phyloP scores from a whole-genome alignment of 2,797 vertebrate species.

The Centroberyx gerrardi region DNA sequence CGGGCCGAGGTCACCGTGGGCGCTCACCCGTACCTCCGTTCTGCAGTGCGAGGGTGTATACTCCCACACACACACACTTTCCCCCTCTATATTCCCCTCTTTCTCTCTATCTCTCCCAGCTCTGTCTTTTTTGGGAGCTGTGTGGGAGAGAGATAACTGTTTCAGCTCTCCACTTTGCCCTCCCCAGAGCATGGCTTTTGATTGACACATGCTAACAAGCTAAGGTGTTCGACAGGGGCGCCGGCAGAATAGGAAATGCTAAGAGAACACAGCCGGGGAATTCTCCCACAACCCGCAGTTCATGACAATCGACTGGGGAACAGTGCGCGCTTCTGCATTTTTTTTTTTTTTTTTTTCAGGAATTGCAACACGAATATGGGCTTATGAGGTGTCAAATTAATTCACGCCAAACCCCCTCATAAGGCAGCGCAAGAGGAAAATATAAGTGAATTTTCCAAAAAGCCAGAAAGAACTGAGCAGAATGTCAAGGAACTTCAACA shows the following conservation, averaged over 20 bases:
- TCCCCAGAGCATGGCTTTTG: slow-evolving; percentile 69
- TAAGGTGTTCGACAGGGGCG: slow-evolving; percentile 69
- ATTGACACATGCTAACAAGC: slow-evolving; percentile 86
- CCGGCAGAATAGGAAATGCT: slow-evolving; percentile 69
- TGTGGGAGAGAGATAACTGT: slow-evolving; percentile 68
- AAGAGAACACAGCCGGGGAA: slow-evolving; percentile 70
- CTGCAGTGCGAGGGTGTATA: slow-evolving; percentile 1
- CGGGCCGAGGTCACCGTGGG: slow-evolving; percentile 51
- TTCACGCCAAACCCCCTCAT: slow-evolving; percentile 2
- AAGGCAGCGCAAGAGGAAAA: slow-evolving; percentile 1
- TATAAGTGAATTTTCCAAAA: slow-evolving; percentile 18
- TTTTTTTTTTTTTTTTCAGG: slow-evolving; percentile 9
- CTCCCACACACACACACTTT: background rate
- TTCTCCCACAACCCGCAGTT: slow-evolving; percentile 57
- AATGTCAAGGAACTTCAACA: slow-evolving; percentile 12
- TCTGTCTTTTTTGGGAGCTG: slow-evolving; percentile 41
- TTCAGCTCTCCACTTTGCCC: slow-evolving; percentile 62
- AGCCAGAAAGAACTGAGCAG: background rate
- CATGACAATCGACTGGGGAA: slow-evolving; percentile 48
- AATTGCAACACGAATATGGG: slow-evolving; percentile 40
- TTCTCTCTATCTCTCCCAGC: background rate
- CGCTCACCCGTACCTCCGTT: slow-evolving; percentile 24
- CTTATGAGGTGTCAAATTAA: slow-evolving; percentile 61
- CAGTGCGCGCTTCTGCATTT: slow-evolving; percentile 16
- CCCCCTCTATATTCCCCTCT: background rate